These are phyloP conservation scores for Amazona vittata DNA, from an alignment of 2,113 vertebrate genomes.

Conservation along the genomic window DNA sequence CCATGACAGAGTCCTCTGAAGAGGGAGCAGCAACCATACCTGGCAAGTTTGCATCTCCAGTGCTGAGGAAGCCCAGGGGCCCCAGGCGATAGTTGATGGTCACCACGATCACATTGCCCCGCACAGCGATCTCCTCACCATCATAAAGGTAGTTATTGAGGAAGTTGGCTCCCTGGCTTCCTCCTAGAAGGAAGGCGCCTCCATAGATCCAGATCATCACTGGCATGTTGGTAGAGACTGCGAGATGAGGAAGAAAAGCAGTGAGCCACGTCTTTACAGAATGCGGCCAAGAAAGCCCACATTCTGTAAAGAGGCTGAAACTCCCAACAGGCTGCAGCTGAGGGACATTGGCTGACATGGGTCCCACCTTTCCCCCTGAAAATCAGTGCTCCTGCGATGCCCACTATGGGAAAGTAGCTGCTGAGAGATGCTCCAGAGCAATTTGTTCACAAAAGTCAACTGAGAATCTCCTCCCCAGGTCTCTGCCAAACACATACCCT, in stretches of 20 bases:
- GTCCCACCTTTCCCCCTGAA: background rate
- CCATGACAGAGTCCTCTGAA: fast-evolving
- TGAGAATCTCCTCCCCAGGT: background rate
- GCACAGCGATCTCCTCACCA: conserved; percentile 85
- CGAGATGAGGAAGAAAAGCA: background rate
- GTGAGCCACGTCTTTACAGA: background rate
- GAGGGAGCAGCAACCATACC: conserved; percentile 47
- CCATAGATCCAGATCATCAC: conserved; percentile 94
- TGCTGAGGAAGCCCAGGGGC: conserved; percentile 92
- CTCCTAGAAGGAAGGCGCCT: conserved; percentile 84
- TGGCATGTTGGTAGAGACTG: conserved; percentile 85
- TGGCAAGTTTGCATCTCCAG: conserved; percentile 81
- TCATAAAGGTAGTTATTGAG: conserved; percentile 87
- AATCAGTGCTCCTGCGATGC: background rate
- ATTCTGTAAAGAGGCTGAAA: background rate
- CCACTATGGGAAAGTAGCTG: background rate
- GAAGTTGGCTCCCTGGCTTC: conserved; percentile 83
- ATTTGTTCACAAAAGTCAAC: background rate
- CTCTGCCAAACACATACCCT: conserved; percentile 44
- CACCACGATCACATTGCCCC: conserved; percentile 91
- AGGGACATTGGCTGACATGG: background rate
- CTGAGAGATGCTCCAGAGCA: background rate
- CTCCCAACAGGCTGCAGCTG: background rate
- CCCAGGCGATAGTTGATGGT: conserved; percentile 90
- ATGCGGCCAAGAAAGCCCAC: background rate